These are phyloP conservation scores for Oncorhynchus keta DNA, from an alignment of 2,113 vertebrate species.

Conservation along the genomic window DNA sequence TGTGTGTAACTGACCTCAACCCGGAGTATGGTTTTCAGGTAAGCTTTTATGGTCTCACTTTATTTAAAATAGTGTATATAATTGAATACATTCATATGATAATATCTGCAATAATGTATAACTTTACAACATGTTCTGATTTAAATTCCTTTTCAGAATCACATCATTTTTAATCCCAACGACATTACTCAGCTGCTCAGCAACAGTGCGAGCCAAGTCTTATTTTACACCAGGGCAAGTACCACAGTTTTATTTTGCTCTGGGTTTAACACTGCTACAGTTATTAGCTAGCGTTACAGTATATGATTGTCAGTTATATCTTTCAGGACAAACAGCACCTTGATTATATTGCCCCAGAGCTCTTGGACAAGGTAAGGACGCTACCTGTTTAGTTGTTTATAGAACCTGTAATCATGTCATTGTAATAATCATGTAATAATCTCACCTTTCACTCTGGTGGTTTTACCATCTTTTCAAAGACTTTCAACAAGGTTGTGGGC, in stretches of 20 bases:
- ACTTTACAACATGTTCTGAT: not conserved
- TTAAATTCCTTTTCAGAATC: slow-evolving; percentile 61
- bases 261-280: too few relatives aligned
- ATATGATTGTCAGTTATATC: slow-evolving; percentile 25
- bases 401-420: not conserved
- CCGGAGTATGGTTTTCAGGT: slow-evolving; percentile 81
- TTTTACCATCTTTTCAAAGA: slow-evolving; percentile 53
- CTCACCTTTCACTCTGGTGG: not conserved
- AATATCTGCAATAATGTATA: too few relatives aligned
- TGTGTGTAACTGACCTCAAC: slow-evolving; percentile 72
- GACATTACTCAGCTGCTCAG: slow-evolving; percentile 82
- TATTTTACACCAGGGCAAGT: slow-evolving; percentile 88
- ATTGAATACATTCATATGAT: not conserved
- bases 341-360: slow-evolving; percentile 60
- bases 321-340: slow-evolving; percentile 64
- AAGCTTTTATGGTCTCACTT: slow-evolving; percentile 29
- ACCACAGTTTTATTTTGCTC: not conserved
- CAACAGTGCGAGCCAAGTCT: slow-evolving; percentile 78
- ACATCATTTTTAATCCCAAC: slow-evolving; percentile 79
- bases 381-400: not conserved
- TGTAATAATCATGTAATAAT: not conserved
- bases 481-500: slow-evolving; percentile 70
- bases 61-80: not conserved
- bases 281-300: not conserved
- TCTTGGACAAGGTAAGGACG: slow-evolving; percentile 75